phyloP scores from a whole-genome alignment of 1,140 invertebrate genomes.

The Heliconius himera region DNA sequence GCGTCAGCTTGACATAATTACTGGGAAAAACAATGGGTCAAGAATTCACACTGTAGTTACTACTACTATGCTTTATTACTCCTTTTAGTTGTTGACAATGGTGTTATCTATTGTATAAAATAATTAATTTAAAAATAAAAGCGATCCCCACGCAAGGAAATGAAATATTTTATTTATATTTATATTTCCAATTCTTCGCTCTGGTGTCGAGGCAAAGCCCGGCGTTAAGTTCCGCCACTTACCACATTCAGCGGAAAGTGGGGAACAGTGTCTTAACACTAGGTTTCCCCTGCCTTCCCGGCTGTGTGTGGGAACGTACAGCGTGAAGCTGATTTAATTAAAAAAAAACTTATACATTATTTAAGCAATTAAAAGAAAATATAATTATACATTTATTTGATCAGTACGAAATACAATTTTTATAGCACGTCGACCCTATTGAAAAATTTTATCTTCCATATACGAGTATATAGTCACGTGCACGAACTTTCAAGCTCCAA shows the following conservation, averaged over 20 bases:
- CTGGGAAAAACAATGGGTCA: constrained; percentile 6
- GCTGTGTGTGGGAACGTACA: too few relatives aligned
- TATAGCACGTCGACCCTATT: not conserved
- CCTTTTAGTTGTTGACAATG: not conserved
- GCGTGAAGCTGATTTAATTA: too few relatives aligned
- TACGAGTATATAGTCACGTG: not conserved
- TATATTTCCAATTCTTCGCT: too few relatives aligned
- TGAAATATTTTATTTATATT: too few relatives aligned
- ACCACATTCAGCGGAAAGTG: too few relatives aligned
- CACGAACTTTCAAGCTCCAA: not conserved
- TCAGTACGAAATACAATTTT: not conserved
- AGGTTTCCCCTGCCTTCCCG: too few relatives aligned
- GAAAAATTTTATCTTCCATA: not conserved
- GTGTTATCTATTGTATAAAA: not conserved
- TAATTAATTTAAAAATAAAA: not conserved
- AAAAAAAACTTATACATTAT: not conserved
- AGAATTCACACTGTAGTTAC: not conserved
- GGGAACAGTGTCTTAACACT: too few relatives aligned
- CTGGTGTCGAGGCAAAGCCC: too few relatives aligned
- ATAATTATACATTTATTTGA: not conserved
- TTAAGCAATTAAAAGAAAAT: not conserved
- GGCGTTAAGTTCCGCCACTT: too few relatives aligned
- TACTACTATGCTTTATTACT: too few relatives aligned
- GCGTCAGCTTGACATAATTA: constrained; percentile 13
- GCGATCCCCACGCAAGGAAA: too few relatives aligned